Conservation (phyloP, 1,140 invertebrate genomes). For the Orussus abietinus region DNA sequence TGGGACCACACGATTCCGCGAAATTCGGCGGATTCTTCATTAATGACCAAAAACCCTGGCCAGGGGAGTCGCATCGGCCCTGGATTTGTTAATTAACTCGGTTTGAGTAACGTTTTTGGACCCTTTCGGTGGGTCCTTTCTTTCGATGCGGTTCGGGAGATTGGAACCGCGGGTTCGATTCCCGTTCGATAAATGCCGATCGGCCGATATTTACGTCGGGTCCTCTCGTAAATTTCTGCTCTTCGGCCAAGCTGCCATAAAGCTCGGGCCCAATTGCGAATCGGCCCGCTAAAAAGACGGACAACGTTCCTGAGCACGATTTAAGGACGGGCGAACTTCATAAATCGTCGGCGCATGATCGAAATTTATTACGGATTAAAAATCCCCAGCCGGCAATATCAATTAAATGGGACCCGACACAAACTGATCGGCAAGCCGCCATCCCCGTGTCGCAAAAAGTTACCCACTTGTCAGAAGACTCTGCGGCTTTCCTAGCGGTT, state of each 20-base stretch:
- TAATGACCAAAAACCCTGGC: too few relatives aligned
- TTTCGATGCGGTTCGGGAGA: too few relatives aligned
- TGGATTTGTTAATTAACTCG: too few relatives aligned
- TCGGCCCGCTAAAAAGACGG: slow-evolving; percentile 11
- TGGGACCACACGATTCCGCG: too few relatives aligned
- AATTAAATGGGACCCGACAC: slow-evolving; percentile 31
- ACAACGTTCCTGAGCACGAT: too few relatives aligned
- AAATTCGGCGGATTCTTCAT: too few relatives aligned
- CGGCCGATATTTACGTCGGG: not conserved
- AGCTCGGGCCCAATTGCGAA: slow-evolving; percentile 21
- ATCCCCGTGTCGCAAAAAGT: slow-evolving; percentile 14
- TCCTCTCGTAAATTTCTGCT: slow-evolving; percentile 26
- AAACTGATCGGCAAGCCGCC: not conserved
- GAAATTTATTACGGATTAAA: slow-evolving; percentile 42
- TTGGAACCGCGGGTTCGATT: too few relatives aligned
- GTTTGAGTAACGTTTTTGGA: too few relatives aligned
- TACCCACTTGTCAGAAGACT: slow-evolving; percentile 21
- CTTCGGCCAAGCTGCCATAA: slow-evolving; percentile 26
- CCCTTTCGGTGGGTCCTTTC: too few relatives aligned
- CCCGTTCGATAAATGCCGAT: not conserved
- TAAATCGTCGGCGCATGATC: slow-evolving; percentile 37
- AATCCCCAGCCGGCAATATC: slow-evolving; percentile 30
- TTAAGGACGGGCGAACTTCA: slow-evolving; percentile 21
- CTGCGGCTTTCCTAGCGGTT: too few relatives aligned
- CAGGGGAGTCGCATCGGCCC: too few relatives aligned